Conservation (phyloP, 2,888 invertebrate genomes). For the Smittia sp. region DNA sequence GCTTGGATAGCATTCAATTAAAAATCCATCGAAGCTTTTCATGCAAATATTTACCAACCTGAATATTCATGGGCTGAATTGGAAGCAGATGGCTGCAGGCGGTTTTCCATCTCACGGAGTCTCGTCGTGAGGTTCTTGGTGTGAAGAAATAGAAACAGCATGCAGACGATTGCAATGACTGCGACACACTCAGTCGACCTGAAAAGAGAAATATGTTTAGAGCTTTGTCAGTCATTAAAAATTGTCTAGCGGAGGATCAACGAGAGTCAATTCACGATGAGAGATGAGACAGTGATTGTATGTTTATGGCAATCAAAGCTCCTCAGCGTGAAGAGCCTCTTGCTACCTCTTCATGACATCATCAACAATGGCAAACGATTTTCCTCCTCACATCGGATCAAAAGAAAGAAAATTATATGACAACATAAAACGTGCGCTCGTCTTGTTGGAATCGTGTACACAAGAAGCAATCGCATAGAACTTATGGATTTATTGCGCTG, state of each 20-base stretch:
- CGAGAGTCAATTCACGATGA: background rate
- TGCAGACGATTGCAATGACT: constrained; percentile 76
- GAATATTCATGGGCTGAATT: constrained; percentile 37
- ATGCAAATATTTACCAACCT: constrained; percentile 38
- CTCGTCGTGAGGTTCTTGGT: constrained; percentile 78
- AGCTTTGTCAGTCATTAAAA: background rate
- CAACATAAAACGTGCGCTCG: background rate
- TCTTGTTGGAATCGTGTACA: background rate
- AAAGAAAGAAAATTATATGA: background rate
- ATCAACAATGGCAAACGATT: background rate
- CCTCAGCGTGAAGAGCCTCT: background rate
- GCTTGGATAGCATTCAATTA: background rate
- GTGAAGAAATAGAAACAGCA: constrained; percentile 80
- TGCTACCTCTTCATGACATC: background rate
- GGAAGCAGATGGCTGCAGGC: constrained; percentile 51
- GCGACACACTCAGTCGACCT: constrained; percentile 84
- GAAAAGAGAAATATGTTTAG: constrained; percentile 48
- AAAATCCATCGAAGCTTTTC: background rate
- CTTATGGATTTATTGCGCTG: background rate
- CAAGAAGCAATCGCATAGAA: background rate
- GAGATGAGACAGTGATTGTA: background rate
- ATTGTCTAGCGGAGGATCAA: background rate
- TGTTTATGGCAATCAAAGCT: background rate
- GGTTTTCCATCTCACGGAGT: constrained; percentile 76
- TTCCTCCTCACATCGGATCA: background rate